A percentile compares a stretch with the other conserved stretches of the same genome.
These are phyloP conservation scores for Aspidiotus rigidus DNA, from an alignment of 2,888 invertebrate species.

Conservation along the genomic window DNA sequence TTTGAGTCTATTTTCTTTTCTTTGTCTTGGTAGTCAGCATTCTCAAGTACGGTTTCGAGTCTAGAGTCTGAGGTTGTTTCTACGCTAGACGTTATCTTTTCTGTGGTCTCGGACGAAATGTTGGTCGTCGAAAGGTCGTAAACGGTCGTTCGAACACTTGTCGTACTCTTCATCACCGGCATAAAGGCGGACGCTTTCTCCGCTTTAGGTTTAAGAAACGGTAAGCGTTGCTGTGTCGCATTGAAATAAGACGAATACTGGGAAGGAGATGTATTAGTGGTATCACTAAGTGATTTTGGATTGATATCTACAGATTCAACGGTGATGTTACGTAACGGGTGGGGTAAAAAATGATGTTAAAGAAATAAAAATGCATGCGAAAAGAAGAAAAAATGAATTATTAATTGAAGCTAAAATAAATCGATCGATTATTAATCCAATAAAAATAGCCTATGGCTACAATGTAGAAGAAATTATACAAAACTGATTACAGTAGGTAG, in stretches of 20 bases:
- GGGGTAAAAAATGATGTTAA: background rate
- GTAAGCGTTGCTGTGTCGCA: constrained; percentile 29
- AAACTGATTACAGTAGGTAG: too few relatives aligned
- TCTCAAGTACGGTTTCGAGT: constrained; percentile 15
- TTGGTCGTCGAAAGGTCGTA: background rate
- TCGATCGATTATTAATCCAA: too few relatives aligned
- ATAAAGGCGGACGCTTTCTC: constrained; percentile 35
- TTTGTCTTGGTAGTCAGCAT: constrained; percentile 2
- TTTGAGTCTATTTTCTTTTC: background rate
- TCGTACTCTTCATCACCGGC: constrained; percentile 29
- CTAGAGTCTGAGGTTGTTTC: background rate
- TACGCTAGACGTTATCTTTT: background rate
- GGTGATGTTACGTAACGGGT: background rate
- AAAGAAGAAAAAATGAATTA: background rate
- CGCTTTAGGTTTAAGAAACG: constrained; percentile 35
- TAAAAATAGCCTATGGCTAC: too few relatives aligned
- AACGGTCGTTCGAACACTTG: background rate
- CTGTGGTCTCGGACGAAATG: background rate
- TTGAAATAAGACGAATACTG: constrained; percentile 17
- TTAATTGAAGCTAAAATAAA: background rate
- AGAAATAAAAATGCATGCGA: background rate
- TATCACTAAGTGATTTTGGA: background rate
- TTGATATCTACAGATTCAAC: background rate
- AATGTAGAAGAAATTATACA: too few relatives aligned
- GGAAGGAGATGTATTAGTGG: background rate